These are phyloP conservation scores for Caretta caretta DNA, from an alignment of 2,113 vertebrate genomes.

Conservation along the genomic window DNA sequence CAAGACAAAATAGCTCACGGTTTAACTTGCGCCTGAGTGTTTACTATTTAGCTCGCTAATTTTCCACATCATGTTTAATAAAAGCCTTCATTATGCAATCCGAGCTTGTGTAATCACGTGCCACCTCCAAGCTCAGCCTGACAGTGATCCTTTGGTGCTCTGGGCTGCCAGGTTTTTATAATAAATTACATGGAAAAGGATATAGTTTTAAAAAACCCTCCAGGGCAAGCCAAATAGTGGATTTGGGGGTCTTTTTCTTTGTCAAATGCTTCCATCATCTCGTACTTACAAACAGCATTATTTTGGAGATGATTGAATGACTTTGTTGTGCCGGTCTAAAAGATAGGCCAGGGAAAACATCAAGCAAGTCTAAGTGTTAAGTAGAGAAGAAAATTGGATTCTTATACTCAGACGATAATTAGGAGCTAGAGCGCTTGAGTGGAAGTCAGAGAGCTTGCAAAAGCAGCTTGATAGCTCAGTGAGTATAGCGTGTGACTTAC, in stretches of 20 bases:
- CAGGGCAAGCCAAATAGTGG: not conserved
- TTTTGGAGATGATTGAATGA: not conserved
- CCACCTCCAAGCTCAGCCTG: not conserved
- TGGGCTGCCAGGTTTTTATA: not conserved
- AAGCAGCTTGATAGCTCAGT: rapidly evolving
- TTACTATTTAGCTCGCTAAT: slow-evolving; percentile 23
- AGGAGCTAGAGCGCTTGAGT: rapidly evolving
- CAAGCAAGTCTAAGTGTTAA: rapidly evolving
- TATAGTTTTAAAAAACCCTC: not conserved
- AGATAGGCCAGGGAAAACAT: not conserved
- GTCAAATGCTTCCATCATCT: not conserved
- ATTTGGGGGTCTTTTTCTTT: not conserved
- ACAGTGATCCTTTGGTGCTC: slow-evolving; percentile 44
- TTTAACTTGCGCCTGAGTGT: not conserved
- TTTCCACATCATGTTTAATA: slow-evolving; percentile 40
- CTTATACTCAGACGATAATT: not conserved
- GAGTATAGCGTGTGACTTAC: rapidly evolving
- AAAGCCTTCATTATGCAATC: slow-evolving; percentile 65
- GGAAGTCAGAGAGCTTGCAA: not conserved
- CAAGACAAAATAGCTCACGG: not conserved
- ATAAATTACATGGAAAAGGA: not conserved
- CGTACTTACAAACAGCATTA: not conserved
- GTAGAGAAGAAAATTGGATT: not conserved
- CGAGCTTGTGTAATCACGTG: slow-evolving; percentile 65
- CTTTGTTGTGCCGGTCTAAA: not conserved